Evolutionary conservation across 2,888 invertebrate genomes (phyloP).

Genomic region (Perizoma affinitatum): DNA sequence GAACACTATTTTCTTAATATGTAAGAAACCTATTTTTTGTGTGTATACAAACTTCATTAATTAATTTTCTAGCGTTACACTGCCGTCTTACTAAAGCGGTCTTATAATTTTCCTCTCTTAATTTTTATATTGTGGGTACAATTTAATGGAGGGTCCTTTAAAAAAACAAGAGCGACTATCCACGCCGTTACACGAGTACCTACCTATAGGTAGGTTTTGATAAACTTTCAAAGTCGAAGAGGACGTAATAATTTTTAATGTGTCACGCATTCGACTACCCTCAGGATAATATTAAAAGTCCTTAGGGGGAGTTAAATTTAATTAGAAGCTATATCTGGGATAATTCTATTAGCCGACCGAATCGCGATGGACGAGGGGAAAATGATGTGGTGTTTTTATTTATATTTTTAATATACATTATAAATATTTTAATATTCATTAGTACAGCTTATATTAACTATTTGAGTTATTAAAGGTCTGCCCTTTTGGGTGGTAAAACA

Average conservation of each 20-base stretch:
- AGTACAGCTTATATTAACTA: no score
- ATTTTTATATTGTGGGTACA: background rate
- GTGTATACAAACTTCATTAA: no score
- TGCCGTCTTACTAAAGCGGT: no score
- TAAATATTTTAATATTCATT: no score
- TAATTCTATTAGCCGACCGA: conserved; percentile 67
- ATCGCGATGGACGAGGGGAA: conserved; percentile 41
- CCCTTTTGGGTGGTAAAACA: no score
- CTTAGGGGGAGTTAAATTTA: conserved; percentile 61
- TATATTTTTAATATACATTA: conserved; percentile 54
- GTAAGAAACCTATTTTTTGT: no score
- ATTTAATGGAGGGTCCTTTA: conserved; percentile 12
- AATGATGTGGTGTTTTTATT: conserved; percentile 41
- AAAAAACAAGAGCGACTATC: conserved; percentile 22
- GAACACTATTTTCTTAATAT: no score
- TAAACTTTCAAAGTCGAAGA: conserved; percentile 39
- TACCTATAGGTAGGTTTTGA: conserved; percentile 24
- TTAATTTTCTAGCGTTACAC: no score
- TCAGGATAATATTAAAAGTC: conserved; percentile 60
- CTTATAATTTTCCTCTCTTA: conserved; percentile 11
- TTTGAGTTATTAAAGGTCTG: no score
- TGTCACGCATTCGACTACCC: conserved; percentile 48
- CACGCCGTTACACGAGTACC: conserved; percentile 16
- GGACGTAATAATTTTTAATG: conserved; percentile 52
- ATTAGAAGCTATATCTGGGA: conserved; percentile 65